Evolutionary conservation across 2,113 vertebrate genomes (phyloP), one percentile per base, ranked within the genome.

Genomic region (Recurvirostra avosetta): DNA sequence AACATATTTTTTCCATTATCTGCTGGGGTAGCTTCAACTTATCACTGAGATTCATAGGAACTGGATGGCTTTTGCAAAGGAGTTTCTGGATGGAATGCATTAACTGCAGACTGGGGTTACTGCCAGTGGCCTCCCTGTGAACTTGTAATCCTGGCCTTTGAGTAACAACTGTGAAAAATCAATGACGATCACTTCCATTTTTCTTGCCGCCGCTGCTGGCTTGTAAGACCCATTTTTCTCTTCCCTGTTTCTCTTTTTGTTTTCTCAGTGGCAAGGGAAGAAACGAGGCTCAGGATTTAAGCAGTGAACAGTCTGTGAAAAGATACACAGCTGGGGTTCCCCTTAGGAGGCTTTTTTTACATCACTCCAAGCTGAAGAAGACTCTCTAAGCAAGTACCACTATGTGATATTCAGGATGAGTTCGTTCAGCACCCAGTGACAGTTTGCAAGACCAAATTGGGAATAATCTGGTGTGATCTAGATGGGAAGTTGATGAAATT

Each of bases 41-140:
- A 66, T 96, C 91, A 36, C 23, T 3, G 52, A 43, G 92, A 72
- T 75, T 95, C 19, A 5, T 58, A 43, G 13, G 92, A 77, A 26
- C 70, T 66, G 83, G 88, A 72, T 12, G 45, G 77, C 58, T 89
- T 58, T 56, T 93, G 76, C 26, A 36, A 89, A 71, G 85, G 87
- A 97, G 36, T 90, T 81, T 90, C 82, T 92, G 97, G 94, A 91
- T 93, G 95, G 94, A 96, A 95, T 1, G 2, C 56, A 72, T 95
- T 88, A 87, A 25, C 74, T 80, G 62, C 79, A 95, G 91, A 53
- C 81, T 82, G 88, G 87, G 83, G 93, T 65, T 59, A 49, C 40
- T 40, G 94, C 95, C 97, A 96, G 84, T 4, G 94, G 94, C 97
- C 97, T 97, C 92, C 72, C 85, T 0, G 3, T 97, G 97, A 97